A percentile compares a stretch with the other conserved stretches of the same genome.
Conservation (phyloP, 2,113 vertebrate genomes). For the Cyanoramphus novaezelandiae region DNA sequence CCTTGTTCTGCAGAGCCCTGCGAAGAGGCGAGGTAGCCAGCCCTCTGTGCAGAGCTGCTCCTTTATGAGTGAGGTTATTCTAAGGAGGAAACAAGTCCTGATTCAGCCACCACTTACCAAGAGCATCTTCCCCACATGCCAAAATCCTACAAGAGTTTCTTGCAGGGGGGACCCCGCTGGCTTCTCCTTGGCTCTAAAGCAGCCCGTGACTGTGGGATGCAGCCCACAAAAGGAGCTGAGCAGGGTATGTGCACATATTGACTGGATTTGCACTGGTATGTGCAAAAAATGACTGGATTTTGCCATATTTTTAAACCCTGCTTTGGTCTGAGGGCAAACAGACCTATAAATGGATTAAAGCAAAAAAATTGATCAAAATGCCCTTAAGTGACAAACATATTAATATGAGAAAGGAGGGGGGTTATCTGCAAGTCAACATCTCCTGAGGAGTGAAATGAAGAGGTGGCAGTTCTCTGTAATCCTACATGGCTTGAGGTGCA, state of each 20-base stretch:
- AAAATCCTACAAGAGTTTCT: rapidly evolving
- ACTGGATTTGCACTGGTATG: no score
- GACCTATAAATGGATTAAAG: background rate
- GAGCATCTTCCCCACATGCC: no score
- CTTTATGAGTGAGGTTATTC: background rate
- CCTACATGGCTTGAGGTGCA: rapidly evolving
- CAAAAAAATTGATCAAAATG: background rate
- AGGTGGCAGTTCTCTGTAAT: rapidly evolving
- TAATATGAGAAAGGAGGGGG: rapidly evolving
- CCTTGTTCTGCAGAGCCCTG: background rate
- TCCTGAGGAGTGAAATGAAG: rapidly evolving
- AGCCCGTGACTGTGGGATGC: rapidly evolving
- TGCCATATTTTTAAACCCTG: background rate
- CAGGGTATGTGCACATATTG: background rate
- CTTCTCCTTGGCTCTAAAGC: background rate
- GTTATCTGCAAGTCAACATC: background rate
- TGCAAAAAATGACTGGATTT: background rate
- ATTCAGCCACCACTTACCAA: rapidly evolving
- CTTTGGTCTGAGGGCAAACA: background rate
- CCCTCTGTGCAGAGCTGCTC: rapidly evolving
- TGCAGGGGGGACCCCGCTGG: rapidly evolving
- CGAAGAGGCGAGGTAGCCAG: background rate
- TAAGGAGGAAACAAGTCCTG: no score
- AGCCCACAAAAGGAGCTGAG: background rate
- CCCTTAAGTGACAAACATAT: background rate